A percentile compares a stretch with the other conserved stretches of the same genome.
Evolutionary conservation across 2,888 invertebrate species (phyloP).

Genomic region (Diaprepes abbreviatus): DNA sequence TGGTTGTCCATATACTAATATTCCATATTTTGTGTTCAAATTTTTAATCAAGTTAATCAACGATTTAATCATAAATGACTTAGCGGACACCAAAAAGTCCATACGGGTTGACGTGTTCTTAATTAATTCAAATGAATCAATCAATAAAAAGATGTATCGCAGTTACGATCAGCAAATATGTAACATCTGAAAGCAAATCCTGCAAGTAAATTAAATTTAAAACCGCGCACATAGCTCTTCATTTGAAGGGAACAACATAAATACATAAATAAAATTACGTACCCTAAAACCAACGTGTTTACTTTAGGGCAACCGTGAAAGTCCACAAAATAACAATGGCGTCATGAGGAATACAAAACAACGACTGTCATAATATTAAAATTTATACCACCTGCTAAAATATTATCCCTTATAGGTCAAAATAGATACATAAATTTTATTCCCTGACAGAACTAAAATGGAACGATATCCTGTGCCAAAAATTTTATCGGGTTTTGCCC

Average conservation of each 20-base stretch:
- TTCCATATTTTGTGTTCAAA: no score
- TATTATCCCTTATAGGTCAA: conserved; percentile 40
- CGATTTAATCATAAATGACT: no score
- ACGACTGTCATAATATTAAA: conserved; percentile 36
- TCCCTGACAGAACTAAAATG: conserved; percentile 41
- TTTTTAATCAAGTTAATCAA: no score
- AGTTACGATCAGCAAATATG: no score
- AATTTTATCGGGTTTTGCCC: conserved; percentile 44
- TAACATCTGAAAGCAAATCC: no score
- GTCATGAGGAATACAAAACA: conserved; percentile 20
- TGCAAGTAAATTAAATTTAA: no score
- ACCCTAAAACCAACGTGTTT: conserved; percentile 19
- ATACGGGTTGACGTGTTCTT: no score
- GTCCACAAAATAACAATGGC: conserved; percentile 23
- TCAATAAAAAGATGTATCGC: no score
- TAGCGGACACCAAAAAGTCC: no score
- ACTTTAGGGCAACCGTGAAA: conserved; percentile 2
- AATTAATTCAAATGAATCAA: no score
- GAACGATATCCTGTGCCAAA: conserved; percentile 41
- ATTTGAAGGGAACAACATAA: background rate
- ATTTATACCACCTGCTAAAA: conserved; percentile 44
- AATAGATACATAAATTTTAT: conserved; percentile 42
- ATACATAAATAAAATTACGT: conserved; percentile 11
- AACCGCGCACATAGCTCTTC: no score
- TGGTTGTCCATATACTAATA: no score